phyloP scores from a whole-genome alignment of 2,113 vertebrate species.

The Falcunculus frontatus region DNA sequence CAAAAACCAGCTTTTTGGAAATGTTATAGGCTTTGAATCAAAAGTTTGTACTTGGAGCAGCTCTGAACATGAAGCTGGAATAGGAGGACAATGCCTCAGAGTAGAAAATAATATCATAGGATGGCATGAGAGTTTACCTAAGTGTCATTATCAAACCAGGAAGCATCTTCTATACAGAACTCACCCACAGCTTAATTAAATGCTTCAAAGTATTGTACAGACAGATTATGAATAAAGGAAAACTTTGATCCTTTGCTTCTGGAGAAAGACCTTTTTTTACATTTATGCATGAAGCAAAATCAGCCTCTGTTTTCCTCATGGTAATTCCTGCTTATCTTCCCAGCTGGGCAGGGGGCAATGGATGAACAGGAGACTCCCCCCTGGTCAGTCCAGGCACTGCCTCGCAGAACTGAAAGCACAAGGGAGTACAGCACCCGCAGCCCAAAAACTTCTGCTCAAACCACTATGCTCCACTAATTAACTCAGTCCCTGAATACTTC shows the following conservation, averaged over 20 bases:
- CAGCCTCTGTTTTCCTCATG: background rate
- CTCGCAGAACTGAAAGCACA: background rate
- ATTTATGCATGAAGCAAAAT: background rate
- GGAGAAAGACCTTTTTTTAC: background rate
- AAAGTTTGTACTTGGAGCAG: background rate
- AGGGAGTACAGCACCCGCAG: fast-evolving
- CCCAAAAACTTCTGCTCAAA: background rate
- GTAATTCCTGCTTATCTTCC: background rate
- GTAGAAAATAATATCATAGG: background rate
- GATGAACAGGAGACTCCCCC: background rate
- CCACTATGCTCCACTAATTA: background rate
- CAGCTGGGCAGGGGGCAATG: background rate
- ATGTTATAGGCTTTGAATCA: background rate
- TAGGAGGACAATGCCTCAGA: background rate
- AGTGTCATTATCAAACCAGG: background rate
- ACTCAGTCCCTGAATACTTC: background rate
- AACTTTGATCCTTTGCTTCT: background rate
- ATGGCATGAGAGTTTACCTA: background rate
- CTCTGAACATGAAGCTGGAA: background rate
- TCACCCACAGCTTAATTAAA: background rate
- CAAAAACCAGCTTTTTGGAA: background rate
- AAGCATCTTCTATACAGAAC: background rate
- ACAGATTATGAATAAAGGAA: background rate
- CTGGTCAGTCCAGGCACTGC: background rate
- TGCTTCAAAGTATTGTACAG: background rate